A percentile compares a stretch with the other conserved stretches of the same genome.
These are phyloP conservation scores for Pyxicephalus adspersus DNA, from an alignment of 2,113 vertebrate genomes.

Conservation along the genomic window DNA sequence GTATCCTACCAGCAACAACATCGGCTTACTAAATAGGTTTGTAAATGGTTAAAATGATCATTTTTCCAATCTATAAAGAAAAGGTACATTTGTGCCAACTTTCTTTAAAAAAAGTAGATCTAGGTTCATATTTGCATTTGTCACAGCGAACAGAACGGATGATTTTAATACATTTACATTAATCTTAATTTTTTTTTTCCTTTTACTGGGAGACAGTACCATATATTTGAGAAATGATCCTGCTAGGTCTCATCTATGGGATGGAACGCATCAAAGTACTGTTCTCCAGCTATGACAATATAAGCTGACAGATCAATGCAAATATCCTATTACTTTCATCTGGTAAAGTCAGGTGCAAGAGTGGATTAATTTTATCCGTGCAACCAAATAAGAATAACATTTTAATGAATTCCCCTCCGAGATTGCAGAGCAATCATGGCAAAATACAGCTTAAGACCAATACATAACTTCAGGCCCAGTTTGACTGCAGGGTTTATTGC, in stretches of 20 bases:
- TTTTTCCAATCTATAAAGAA: background rate
- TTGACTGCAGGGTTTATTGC: constrained; percentile 29
- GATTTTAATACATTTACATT: constrained; percentile 38
- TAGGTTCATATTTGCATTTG: constrained; percentile 3
- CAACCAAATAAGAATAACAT: constrained; percentile 34
- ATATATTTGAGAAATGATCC: constrained; percentile 10
- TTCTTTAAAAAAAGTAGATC: background rate
- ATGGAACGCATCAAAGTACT: constrained; percentile 8
- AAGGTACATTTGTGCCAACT: background rate
- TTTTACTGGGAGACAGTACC: background rate
- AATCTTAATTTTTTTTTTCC: background rate
- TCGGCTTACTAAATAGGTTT: too few relatives aligned
- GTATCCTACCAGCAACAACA: too few relatives aligned
- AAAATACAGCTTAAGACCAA: constrained; percentile 22
- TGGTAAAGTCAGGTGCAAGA: constrained; percentile 37
- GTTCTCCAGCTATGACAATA: constrained; percentile 22
- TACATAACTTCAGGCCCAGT: constrained; percentile 29
- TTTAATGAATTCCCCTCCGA: constrained; percentile 38
- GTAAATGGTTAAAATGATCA: background rate
- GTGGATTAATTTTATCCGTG: constrained; percentile 27
- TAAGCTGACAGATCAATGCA: constrained; percentile 44
- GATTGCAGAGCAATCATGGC: constrained; percentile 21
- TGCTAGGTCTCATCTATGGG: background rate
- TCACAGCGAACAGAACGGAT: background rate
- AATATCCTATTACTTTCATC: constrained; percentile 34